Evolutionary conservation across 92 coral and sea anemone genomes (phyloP).

Genomic region (Plumapathes pennacea): DNA sequence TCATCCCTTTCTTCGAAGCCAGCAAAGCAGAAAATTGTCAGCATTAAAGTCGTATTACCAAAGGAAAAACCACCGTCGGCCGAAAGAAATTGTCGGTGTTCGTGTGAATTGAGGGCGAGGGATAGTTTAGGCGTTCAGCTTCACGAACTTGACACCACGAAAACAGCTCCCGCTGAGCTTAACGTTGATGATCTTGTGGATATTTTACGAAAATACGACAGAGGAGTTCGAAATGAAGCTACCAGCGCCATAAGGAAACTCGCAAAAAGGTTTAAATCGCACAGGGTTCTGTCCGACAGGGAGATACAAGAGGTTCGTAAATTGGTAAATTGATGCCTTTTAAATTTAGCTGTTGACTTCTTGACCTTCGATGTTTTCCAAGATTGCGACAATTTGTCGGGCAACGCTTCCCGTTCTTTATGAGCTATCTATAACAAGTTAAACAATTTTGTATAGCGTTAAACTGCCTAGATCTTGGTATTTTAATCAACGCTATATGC

Average conservation of each 20-base stretch:
- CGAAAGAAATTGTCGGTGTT: constrained; percentile 64
- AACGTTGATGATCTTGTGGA: constrained; percentile 37
- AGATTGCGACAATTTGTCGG: no score
- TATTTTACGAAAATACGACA: constrained; percentile 6
- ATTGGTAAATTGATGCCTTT: no score
- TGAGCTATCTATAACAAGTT: no score
- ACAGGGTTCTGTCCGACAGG: constrained; percentile 24
- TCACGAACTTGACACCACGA: neutral
- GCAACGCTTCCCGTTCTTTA: no score
- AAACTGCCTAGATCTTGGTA: no score
- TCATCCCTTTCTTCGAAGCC: constrained; percentile 4
- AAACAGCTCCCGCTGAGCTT: constrained; percentile 15
- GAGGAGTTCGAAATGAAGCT: constrained; percentile 12
- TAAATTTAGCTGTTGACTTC: no score
- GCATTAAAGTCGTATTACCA: constrained; percentile 37
- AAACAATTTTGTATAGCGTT: no score
- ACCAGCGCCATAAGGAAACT: constrained; percentile 19
- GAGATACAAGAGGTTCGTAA: constrained; percentile 48
- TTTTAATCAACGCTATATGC: no score
- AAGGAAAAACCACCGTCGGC: constrained; percentile 10
- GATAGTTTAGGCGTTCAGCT: neutral
- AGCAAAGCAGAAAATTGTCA: constrained; percentile 25
- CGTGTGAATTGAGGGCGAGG: constrained; percentile 21
- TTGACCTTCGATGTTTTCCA: no score
- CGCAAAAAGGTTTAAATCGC: constrained; percentile 28